Base-by-base conservation (phyloP, 2,888 invertebrate genomes). In the Acrobasis repandana region DNA sequence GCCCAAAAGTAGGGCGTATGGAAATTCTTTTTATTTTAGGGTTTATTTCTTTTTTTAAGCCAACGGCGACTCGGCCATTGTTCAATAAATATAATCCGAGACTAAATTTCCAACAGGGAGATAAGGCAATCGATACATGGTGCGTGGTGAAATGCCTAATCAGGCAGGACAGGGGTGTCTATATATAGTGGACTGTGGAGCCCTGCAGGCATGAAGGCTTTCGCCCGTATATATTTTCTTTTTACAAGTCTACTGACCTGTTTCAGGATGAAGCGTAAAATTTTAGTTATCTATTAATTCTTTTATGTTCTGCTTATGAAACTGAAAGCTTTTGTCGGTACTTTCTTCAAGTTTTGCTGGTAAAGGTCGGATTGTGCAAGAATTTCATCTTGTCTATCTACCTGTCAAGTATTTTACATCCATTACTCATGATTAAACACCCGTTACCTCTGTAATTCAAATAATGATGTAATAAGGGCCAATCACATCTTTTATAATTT, bases 121-220 rank as follows among this genome's bases (percentile, higher is more conserved):
- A 89, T 88, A 88, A 84, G 75, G 71, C 74, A 87, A 90, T 90
- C 88, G 79, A 90, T 90, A 88, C 75, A 72, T 73, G 79, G 73
- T 81, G 79, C 76, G 82, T 83, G 74, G 75, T 71, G 77, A 73
- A 52, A 51, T 18, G 57, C 48, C 72, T 84, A 88, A 86, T 87
- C 88, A 83, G 77, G 79, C 87, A 79, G 76, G 73, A 69, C 69
- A 66, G 76, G 77, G 80, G 82, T 52, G 18, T 49, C 67, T 82
- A 82, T 75, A 78, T 75, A 77, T 79, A 79, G 72, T 60, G 61
- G 69, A 72, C 28, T 28, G 20, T 20, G 20, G 20, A 20, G 20
- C 20, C 2, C 28, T 28, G 28, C 4, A 28, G 28, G 61, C 70
- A 75, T 76, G 61, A 68, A 73, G 61, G 70, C 76, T 77, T 65